Evolutionary conservation across 2,797 vertebrate genomes (phyloP).

Genomic region (Sebastes melanostomus): DNA sequence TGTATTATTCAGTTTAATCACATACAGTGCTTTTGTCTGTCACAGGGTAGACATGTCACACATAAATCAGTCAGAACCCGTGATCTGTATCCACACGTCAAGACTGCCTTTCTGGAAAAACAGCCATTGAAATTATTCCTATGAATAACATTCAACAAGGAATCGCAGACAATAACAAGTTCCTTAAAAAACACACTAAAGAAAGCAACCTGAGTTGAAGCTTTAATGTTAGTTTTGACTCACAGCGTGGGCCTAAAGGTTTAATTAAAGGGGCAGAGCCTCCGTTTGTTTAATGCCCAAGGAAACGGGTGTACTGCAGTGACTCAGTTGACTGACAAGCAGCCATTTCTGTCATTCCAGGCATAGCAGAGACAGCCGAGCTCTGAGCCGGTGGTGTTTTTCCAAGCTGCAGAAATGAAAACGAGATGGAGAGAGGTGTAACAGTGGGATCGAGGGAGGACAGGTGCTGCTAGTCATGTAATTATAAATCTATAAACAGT

Average conservation of each 20-base stretch:
- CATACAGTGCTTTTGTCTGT: constrained; percentile 19
- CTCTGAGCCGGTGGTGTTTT: constrained; percentile 32
- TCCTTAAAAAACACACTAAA: not conserved
- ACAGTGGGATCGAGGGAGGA: not conserved
- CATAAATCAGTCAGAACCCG: constrained; percentile 15
- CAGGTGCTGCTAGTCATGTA: not conserved
- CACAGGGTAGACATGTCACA: not conserved
- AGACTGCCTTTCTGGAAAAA: constrained; percentile 3
- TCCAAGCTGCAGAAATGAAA: constrained; percentile 26
- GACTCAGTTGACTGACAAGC: constrained; percentile 54
- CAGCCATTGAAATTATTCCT: not conserved
- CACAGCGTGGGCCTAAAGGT: not conserved
- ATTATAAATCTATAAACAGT: constrained; percentile 15
- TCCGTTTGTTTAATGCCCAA: constrained; percentile 4
- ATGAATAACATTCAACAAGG: not conserved
- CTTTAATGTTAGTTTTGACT: constrained; percentile 9
- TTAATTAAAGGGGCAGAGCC: constrained; percentile 42
- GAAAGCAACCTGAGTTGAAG: not conserved
- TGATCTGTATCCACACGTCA: not conserved
- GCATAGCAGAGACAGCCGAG: constrained; percentile 47
- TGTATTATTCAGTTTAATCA: constrained; percentile 30
- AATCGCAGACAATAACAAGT: not conserved
- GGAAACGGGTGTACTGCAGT: constrained; percentile 26
- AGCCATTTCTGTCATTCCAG: constrained; percentile 63
- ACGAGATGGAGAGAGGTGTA: not conserved